Percentiles rank a stretch among this genome's conserved stretches.
Evolutionary conservation across 2,113 vertebrate genomes (phyloP).

Genomic region (Phalacrocorax brasilianus): DNA sequence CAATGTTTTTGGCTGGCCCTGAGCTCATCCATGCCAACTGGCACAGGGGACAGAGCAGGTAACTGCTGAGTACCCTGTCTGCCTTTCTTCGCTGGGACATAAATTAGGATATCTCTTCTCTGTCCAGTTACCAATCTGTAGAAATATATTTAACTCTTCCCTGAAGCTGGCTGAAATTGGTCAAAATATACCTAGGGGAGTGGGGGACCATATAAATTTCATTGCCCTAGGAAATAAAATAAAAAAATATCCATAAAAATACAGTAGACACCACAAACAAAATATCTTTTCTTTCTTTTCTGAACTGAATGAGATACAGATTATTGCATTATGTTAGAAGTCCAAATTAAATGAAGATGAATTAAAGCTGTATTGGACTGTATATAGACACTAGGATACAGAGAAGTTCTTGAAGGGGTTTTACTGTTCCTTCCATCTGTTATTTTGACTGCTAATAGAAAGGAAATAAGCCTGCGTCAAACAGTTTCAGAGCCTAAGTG

Average conservation of each 20-base stretch:
- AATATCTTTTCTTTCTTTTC: neutral
- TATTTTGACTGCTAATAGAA: neutral
- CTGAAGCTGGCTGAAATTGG: neutral
- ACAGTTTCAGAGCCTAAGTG: neutral
- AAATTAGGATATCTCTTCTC: neutral
- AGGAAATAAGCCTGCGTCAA: neutral
- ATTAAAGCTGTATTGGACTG: neutral
- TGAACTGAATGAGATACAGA: neutral
- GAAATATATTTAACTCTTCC: neutral
- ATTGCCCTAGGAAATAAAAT: neutral
- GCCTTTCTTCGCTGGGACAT: neutral
- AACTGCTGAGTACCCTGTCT: neutral
- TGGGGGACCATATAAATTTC: neutral
- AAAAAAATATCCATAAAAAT: neutral
- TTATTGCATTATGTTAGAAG: neutral
- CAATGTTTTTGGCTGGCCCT: neutral
- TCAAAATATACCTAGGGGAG: neutral
- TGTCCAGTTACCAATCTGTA: neutral
- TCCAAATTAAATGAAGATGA: neutral
- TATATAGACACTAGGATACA: neutral
- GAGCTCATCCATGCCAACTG: neutral
- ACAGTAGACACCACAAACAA: neutral
- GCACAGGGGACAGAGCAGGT: neutral
- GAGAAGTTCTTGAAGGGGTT: neutral
- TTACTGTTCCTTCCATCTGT: neutral